Evolutionary conservation across 2,888 invertebrate species (phyloP), one percentile per base, ranked within the genome.

Genomic region (Athetis lepigone): DNA sequence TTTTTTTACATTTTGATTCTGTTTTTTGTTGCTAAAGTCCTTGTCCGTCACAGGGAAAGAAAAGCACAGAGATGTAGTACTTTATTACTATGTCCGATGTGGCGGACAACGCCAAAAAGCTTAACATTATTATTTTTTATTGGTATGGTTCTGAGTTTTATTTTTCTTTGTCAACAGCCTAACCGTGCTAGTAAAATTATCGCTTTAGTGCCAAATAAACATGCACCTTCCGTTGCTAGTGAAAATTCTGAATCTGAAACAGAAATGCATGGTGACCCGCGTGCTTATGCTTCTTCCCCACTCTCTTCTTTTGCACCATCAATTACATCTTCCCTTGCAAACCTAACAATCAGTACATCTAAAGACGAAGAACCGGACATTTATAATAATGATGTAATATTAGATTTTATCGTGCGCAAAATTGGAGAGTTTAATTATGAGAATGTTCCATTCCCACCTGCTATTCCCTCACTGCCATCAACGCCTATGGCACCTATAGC

Each of bases 121-220:
- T 49, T 36, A n/a, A 25, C 25, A 43, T 8, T 19, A 13, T 36
- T 49, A 46, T 56, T 59, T 39, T 16, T 25, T 2, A n/a, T 11
- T 46, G 27, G 46, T 65, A 8, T 81, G 90, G 90, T 87, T 25
- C 6, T n/a, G n/a, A n/a, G 25, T 39, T 60, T 43, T 59, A 50
- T 59, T 59, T 59, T 51, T 58, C 45, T 51, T 59, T 51, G 58
- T 42, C 51, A 59, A 59, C 43, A 51, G 58, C 50, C 50, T 58
- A 59, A 42, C 27, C 52, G 52, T 42, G 42, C 42, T 36, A 59
- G 50, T 59, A 50, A 51, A 59, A 59, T 59, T 59, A 59, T 59
- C 50, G 58, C 58, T 49, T 58, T 58, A 58, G 64, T 58, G 39
- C 58, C 54, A 57, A 51, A 56, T 61, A 58, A 51, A 13, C 46